Base-by-base conservation (phyloP, 2,113 vertebrate genomes). In the Capra hircus region DNA sequence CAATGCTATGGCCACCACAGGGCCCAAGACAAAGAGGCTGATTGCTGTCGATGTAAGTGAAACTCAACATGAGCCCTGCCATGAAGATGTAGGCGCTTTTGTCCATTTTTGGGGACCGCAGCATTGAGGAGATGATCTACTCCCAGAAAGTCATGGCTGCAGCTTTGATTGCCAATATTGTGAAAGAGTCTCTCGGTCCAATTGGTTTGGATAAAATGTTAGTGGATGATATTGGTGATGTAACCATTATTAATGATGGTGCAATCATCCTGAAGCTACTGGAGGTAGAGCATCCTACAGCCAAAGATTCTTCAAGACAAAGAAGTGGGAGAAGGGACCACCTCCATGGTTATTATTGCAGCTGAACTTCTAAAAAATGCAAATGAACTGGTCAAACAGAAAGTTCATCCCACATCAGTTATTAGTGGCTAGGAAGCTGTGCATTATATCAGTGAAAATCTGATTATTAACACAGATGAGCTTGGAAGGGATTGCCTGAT, bases 361-460 rank as follows among this genome's bases (percentile, higher is more conserved):
- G 99, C 99, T 85, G 99, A 99, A 97, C 98, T 99, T 67, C 98
- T 99, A 0, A 99, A 99, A 98, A 99, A 99, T 84, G 99, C 99
- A 9, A 99, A 99, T 98, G 99, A 99, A 95, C 98, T 99, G 78
- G 99, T 99, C 93, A 99, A 99, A 97, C 99, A 99, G 99, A 99
- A 99, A 99, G 99, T 99, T 96, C 99, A 99, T 96, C 99, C 99
- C 93, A 99, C 99, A 1, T 99, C 99, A 33, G 98, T 99, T 94
- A 99, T 99, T 92, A 99, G 99, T 97, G 99, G 99, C 98, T 99
- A 99, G 98, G 99, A 99, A 98, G 99, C 99, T 1, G 99, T 99
- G 92, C 99, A 99, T 48, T 99, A 99, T 98, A 99, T 99, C 98
- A 99, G 99, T 97, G 99, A 99, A 98, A 99, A 99, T 94, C 99